Percentiles rank a stretch among this genome's conserved stretches.
phyloP scores from a whole-genome alignment of 2,888 invertebrate genomes.

The Ditylenchus weischeri region DNA sequence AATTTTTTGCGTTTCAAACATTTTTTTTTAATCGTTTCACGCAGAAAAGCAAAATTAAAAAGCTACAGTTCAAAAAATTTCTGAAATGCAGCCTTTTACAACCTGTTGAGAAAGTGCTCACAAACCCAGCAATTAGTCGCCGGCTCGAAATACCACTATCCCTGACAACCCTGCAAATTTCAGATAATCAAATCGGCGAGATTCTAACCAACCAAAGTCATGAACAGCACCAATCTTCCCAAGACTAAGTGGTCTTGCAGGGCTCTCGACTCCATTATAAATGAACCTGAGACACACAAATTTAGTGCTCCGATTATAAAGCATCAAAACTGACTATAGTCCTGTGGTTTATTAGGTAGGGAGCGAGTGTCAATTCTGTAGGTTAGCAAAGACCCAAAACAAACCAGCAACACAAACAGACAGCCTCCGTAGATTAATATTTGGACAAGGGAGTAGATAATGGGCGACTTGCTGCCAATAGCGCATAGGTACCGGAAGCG shows the following conservation, averaged over 20 bases:
- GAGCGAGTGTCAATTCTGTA: conserved; percentile 26
- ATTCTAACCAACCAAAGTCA: conserved; percentile 14
- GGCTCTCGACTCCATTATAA: conserved; percentile 36
- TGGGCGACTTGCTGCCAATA: conserved; percentile 49
- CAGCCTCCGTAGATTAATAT: conserved; percentile 48
- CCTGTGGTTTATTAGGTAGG: conserved; percentile 35
- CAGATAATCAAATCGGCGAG: too few relatives aligned
- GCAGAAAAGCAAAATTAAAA: too few relatives aligned
- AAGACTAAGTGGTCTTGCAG: conserved; percentile 33
- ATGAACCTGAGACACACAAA: conserved; percentile 27
- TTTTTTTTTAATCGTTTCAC: too few relatives aligned
- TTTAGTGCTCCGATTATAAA: neutral
- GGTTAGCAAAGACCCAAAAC: conserved; percentile 42
- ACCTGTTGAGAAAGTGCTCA: too few relatives aligned
- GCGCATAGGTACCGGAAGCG: conserved; percentile 53
- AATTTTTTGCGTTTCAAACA: too few relatives aligned
- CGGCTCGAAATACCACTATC: too few relatives aligned
- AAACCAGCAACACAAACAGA: conserved; percentile 42
- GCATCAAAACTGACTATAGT: conserved; percentile 19
- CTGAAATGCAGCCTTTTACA: too few relatives aligned
- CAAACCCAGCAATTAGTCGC: too few relatives aligned
- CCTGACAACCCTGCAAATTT: too few relatives aligned
- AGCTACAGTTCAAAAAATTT: too few relatives aligned
- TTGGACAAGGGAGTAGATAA: conserved; percentile 46
- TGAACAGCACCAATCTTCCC: conserved; percentile 35